Conservation (phyloP, 1,140 invertebrate genomes). For the Hylaeus volcanicus region DNA sequence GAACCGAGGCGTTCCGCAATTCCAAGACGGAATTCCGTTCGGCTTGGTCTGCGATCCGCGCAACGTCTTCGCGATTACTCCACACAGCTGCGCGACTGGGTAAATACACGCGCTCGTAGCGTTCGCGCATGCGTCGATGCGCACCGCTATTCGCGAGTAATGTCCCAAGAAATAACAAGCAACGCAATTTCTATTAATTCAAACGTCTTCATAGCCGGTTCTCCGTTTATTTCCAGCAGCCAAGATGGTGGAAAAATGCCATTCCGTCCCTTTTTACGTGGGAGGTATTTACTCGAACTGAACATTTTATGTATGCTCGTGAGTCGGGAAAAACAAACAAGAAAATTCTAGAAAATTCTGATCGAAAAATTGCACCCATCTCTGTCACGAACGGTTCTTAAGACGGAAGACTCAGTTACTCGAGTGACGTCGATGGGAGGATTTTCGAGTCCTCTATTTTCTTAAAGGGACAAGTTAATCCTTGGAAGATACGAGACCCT, state of each 20-base stretch:
- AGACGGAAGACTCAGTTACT: no score
- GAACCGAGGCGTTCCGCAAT: conserved; percentile 41
- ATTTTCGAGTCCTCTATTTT: no score
- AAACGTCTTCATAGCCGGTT: conserved; percentile 5
- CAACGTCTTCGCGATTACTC: conserved; percentile 48
- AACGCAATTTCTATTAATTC: conserved; percentile 38
- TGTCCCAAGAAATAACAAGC: conserved; percentile 38
- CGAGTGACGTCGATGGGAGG: no score
- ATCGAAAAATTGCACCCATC: no score
- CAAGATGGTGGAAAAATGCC: neutral
- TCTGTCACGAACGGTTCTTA: no score
- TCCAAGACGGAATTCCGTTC: conserved; percentile 59
- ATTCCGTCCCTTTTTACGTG: no score
- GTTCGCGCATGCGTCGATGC: conserved; percentile 16
- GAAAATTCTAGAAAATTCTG: no score
- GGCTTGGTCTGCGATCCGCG: conserved; percentile 53
- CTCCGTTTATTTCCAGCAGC: neutral
- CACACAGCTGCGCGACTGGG: conserved; percentile 30
- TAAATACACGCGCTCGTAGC: conserved; percentile 29
- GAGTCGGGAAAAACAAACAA: no score
- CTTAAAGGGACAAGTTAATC: no score
- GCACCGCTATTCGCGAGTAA: conserved; percentile 29
- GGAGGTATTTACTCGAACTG: no score
- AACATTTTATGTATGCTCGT: no score
- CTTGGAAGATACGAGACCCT: no score